A percentile compares a stretch with the other conserved stretches of the same genome.
phyloP scores from a whole-genome alignment of 2,113 vertebrate genomes.

The Barbus barbus region DNA sequence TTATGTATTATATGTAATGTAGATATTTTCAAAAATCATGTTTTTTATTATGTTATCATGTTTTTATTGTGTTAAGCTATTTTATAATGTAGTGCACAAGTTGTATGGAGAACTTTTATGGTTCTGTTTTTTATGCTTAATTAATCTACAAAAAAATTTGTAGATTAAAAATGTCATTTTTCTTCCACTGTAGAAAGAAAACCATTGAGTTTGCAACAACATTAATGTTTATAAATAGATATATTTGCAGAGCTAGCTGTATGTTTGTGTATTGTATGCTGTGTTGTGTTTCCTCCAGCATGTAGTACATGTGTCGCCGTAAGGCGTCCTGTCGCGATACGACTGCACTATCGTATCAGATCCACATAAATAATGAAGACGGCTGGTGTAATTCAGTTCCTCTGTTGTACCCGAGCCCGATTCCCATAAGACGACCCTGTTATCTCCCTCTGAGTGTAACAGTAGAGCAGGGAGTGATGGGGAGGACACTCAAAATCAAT shows the following conservation, averaged over 20 bases:
- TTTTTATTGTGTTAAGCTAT: too few species aligned
- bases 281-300: neutral
- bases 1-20: too few species aligned
- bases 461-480: neutral
- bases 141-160: too few species aligned
- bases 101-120: too few species aligned
- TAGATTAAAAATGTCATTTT: too few species aligned
- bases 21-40: too few species aligned
- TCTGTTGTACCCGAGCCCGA: neutral
- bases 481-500: too few species aligned
- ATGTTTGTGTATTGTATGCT: neutral
- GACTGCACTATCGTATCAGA: neutral
- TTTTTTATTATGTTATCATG: too few species aligned
- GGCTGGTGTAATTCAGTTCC: neutral
- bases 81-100: too few species aligned
- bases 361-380: conserved; percentile 45
- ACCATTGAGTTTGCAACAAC: neutral
- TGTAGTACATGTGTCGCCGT: neutral
- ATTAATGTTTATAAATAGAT: neutral
- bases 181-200: neutral
- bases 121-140: too few species aligned
- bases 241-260: neutral
- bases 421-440: neutral
- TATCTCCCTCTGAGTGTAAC: neutral
- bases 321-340: neutral